phyloP scores from a whole-genome alignment of 1,140 invertebrate genomes.

The Bombyx mori region DNA sequence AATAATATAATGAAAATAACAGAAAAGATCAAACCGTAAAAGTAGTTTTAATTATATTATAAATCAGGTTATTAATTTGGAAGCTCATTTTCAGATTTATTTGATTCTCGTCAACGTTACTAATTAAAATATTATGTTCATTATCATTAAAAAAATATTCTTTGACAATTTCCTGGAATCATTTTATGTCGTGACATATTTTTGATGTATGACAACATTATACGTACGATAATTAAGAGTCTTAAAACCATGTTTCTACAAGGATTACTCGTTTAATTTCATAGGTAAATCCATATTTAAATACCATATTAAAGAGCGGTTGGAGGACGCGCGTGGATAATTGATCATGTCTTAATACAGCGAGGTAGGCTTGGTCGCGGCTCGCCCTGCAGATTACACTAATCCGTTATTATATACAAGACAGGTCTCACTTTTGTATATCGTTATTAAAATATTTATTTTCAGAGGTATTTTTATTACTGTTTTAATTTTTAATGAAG shows the following conservation, averaged over 20 bases:
- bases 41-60: no score
- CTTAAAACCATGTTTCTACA: neutral
- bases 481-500: neutral
- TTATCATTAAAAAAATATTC: no score
- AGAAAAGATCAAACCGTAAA: no score
- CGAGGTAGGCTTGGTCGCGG: conserved; percentile 8
- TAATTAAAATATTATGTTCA: no score
- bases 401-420: conserved; percentile 31
- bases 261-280: conserved; percentile 8
- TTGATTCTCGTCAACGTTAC: no score
- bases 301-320: conserved; percentile 14
- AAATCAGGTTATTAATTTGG: no score
- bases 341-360: conserved; percentile 32
- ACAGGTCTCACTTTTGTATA: conserved; percentile 20
- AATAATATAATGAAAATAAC: no score
- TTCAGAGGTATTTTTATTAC: neutral
- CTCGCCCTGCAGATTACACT: conserved; percentile 24
- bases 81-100: no score
- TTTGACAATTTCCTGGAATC: no score
- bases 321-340: conserved; percentile 25
- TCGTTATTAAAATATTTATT: conserved; percentile 12
- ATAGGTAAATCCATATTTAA: conserved; percentile 20
- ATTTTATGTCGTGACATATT: no score
- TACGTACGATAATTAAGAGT: neutral
- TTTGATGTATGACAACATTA: no score